phyloP scores from a whole-genome alignment of 1,140 invertebrate species.

The Drosophila rufa region DNA sequence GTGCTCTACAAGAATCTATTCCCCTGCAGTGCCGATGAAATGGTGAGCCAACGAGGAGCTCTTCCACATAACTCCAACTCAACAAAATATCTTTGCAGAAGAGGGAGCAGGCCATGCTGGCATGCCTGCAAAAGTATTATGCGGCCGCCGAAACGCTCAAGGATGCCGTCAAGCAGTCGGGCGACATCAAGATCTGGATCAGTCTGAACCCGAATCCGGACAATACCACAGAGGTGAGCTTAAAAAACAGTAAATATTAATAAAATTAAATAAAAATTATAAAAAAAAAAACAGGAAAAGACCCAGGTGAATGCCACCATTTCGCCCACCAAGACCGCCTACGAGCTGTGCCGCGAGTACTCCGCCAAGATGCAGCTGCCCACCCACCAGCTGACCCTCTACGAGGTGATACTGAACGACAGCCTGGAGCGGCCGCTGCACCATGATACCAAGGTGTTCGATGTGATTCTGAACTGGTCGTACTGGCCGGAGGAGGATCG shows the following conservation, averaged over 20 bases:
- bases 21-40: conserved; percentile 86
- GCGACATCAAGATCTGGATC: conserved; percentile 93
- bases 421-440: conserved; percentile 91
- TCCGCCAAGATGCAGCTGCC: conserved; percentile 88
- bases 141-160: conserved; percentile 85
- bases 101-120: conserved; percentile 90
- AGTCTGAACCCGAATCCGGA: conserved; percentile 77
- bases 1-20: conserved; percentile 86
- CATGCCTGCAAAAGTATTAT: conserved; percentile 90
- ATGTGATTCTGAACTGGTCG: conserved; percentile 92
- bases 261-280: neutral
- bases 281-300: conserved; percentile 64
- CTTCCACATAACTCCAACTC: no score
- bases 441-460: conserved; percentile 89
- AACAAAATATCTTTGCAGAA: conserved; percentile 59
- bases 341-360: conserved; percentile 90
- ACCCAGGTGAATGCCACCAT: conserved; percentile 86
- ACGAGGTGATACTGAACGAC: conserved; percentile 91
- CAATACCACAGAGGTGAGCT: conserved; percentile 70
- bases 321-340: conserved; percentile 91
- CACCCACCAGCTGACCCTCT: conserved; percentile 89
- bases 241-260: neutral
- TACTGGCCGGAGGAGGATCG: conserved; percentile 93
- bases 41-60: conserved; percentile 41
- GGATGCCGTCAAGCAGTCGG: conserved; percentile 88